Percentiles rank a stretch among this genome's conserved stretches.
Conservation (phyloP, 2,888 invertebrate species). For the Tuberolachnus salignus region DNA sequence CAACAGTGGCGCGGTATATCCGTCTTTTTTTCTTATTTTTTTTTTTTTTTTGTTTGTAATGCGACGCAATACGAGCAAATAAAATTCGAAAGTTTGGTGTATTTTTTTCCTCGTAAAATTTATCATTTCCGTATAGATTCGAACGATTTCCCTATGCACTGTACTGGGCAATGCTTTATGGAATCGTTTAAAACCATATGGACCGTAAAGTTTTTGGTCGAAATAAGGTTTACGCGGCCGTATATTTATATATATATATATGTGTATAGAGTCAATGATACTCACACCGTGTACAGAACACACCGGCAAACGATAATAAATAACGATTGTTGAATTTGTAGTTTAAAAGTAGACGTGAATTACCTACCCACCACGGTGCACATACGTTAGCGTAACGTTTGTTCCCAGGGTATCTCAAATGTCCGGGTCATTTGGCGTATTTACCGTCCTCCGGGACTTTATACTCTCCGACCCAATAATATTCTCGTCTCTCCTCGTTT, state of each 20-base stretch:
- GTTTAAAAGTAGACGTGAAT: constrained; percentile 39
- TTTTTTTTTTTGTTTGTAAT: too few species aligned
- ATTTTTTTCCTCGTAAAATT: too few species aligned
- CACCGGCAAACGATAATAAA: constrained; percentile 26
- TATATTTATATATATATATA: too few species aligned
- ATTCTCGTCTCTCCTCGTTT: background rate
- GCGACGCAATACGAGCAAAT: too few species aligned
- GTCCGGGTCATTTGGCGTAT: constrained; percentile 41
- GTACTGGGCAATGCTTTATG: background rate
- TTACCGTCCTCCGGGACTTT: constrained; percentile 23
- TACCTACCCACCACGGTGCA: background rate
- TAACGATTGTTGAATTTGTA: constrained; percentile 42
- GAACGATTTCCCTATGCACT: background rate
- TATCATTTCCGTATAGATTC: background rate
- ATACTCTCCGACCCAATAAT: background rate
- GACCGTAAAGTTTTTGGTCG: constrained; percentile 7
- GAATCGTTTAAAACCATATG: constrained; percentile 3
- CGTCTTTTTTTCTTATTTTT: too few species aligned
- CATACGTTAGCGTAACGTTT: background rate
- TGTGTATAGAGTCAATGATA: background rate
- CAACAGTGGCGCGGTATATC: too few species aligned
- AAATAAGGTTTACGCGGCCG: constrained; percentile 34
- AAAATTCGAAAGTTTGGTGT: too few species aligned
- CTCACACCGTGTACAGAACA: background rate
- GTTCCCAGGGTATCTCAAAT: constrained; percentile 18